phyloP scores from a whole-genome alignment of 2,888 invertebrate species.

The Microctonus aethiopoides region DNA sequence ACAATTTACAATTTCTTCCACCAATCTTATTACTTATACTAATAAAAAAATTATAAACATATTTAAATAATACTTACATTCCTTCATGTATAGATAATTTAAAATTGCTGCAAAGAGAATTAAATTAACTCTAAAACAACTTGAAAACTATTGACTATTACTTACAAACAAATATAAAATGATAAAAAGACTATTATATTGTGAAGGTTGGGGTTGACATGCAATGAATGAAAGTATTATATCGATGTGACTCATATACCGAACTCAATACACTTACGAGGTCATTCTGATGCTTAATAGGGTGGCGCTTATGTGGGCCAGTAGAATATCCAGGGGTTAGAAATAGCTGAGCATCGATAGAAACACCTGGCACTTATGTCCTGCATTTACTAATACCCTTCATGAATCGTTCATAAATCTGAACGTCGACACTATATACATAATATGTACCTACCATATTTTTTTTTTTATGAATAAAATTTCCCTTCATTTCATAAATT shows the following conservation, averaged over 20 bases:
- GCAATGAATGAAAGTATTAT: slow-evolving; percentile 11
- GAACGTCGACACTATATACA: not conserved
- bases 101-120: too few species aligned
- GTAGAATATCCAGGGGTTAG: slow-evolving; percentile 47
- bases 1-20: not conserved
- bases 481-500: not conserved
- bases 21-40: not conserved
- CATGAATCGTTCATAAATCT: not conserved
- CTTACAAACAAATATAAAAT: too few species aligned
- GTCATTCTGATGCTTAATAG: slow-evolving; percentile 30
- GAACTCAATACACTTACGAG: too few species aligned
- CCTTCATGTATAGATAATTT: too few species aligned
- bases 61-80: not conserved
- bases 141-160: too few species aligned
- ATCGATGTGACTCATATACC: slow-evolving; percentile 27
- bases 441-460: not conserved
- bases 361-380: slow-evolving; percentile 56
- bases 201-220: slow-evolving; percentile 16
- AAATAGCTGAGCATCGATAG: slow-evolving; percentile 54
- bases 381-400: slow-evolving; percentile 23
- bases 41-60: not conserved
- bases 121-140: too few species aligned
- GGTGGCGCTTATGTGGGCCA: slow-evolving; percentile 50
- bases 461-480: not conserved
- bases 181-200: slow-evolving; percentile 6